These are phyloP conservation scores for Psilanteris sp. DNA, from an alignment of 1,140 invertebrate species.

Conservation along the genomic window DNA sequence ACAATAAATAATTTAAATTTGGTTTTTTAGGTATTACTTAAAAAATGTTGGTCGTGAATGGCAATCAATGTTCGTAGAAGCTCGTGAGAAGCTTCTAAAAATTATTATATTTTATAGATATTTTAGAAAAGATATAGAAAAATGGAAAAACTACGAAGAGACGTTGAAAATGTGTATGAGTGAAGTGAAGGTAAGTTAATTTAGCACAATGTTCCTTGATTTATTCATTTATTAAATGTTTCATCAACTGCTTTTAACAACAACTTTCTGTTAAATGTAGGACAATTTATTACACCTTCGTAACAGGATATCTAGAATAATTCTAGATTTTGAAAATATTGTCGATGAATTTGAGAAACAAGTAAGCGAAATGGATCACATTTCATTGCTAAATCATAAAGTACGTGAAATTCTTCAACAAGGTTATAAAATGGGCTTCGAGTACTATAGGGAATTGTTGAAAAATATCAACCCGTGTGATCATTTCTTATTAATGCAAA, in stretches of 20 bases:
- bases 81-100: constrained; percentile 89
- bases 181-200: constrained; percentile 83
- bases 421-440: constrained; percentile 93
- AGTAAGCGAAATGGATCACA: constrained; percentile 70
- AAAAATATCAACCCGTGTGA: constrained; percentile 82
- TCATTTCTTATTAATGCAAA: constrained; percentile 76
- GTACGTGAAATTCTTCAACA: constrained; percentile 91
- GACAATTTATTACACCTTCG: constrained; percentile 83
- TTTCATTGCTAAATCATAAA: constrained; percentile 77
- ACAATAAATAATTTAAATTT: no score
- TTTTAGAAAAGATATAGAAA: constrained; percentile 85
- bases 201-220: background rate
- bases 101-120: constrained; percentile 89
- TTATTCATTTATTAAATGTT: no score
- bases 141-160: constrained; percentile 76
- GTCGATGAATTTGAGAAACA: constrained; percentile 70
- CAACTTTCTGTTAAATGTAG: constrained; percentile 73
- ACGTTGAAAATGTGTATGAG: constrained; percentile 83
- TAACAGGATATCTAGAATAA: constrained; percentile 81
- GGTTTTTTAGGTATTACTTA: constrained; percentile 80
- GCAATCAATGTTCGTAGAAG: constrained; percentile 88
- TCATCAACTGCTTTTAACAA: no score
- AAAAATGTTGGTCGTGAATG: constrained; percentile 88
- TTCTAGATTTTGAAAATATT: constrained; percentile 83
- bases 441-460: constrained; percentile 92